Base-by-base conservation (phyloP, 2,113 vertebrate genomes). In the Otis tarda region DNA sequence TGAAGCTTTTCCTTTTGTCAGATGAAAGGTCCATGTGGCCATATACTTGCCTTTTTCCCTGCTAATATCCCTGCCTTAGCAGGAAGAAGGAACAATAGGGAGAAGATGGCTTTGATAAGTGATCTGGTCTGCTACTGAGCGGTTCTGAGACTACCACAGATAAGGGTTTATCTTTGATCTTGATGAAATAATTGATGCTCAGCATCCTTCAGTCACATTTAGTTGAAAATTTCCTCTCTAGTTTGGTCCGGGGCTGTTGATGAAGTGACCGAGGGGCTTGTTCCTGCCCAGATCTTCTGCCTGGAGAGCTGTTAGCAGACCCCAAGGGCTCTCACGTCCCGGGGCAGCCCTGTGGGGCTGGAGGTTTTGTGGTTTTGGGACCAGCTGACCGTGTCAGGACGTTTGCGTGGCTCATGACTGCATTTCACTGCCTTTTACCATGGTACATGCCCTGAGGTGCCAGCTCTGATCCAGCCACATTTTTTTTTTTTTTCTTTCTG, bases 131-230 rank as follows among this genome's bases (percentile, higher is more conserved):
- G 73, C 79, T 70, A 6, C 83, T 31, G 30, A 88, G 69, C 2
- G 0, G n/a, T 41, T 68, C 50, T 7, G 28, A 67, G 53, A 67
- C 24, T 31, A 37, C 41, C 0, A 1, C 45, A 80, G 82, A 70
- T 74, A 91, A 73, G 55, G 24, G 17, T 49, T 93, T 86, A 74
- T 93, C 85, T 93, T 86, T 93, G 63, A 90, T 93, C 85, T 90
- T 19, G 10, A 77, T 67, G 37, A 92, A 47, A 64, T 90, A 75
- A 93, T 86, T 86, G 69, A 35, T 10, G 30, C 65, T 81, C 7
- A 17, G 47, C 35, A 75, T 65, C 90, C 63, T 70, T 71, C 37
- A 61, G 69, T 1, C 0, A n/a, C 16, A 5, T 0, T 64, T 20
- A 8, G 25, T 21, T 7, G 5, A 76, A 87, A 84, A 28, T 22